Evolutionary conservation across 1,140 invertebrate genomes (phyloP).

Genomic region (Idris sp.): DNA sequence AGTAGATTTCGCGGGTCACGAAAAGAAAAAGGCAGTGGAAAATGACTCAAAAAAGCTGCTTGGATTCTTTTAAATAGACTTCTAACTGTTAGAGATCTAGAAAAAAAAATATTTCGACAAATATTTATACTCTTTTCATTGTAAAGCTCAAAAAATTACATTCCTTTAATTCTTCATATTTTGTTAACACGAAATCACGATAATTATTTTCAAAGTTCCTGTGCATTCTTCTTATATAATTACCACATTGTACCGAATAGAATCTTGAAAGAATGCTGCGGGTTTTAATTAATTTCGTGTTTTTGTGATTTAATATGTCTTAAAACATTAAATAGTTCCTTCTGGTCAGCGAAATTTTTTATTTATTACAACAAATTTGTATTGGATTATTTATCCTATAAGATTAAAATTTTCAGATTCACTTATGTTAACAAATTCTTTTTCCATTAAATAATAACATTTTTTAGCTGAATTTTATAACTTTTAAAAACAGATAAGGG

Average conservation of each 20-base stretch:
- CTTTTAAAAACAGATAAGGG: too few species aligned
- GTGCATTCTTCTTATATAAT: slow-evolving; percentile 15
- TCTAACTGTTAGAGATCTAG: slow-evolving; percentile 59
- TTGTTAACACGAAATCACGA: slow-evolving; percentile 36
- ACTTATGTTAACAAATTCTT: too few species aligned
- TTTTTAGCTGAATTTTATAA: too few species aligned
- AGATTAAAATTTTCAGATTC: too few species aligned
- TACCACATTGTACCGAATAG: slow-evolving; percentile 8
- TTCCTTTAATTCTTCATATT: slow-evolving; percentile 28
- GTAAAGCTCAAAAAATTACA: slow-evolving; percentile 32
- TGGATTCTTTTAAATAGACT: slow-evolving; percentile 54
- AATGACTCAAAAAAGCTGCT: slow-evolving; percentile 28
- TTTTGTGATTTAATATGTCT: slow-evolving; percentile 11
- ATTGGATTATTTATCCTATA: too few species aligned
- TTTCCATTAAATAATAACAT: too few species aligned
- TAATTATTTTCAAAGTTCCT: slow-evolving; percentile 26
- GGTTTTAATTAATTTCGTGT: slow-evolving; percentile 10
- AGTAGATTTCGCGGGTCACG: slow-evolving; percentile 14
- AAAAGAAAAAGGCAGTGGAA: slow-evolving; percentile 12
- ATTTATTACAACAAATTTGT: too few species aligned
- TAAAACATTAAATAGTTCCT: too few species aligned
- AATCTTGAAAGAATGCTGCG: slow-evolving; percentile 22
- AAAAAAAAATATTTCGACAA: too few species aligned
- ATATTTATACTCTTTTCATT: slow-evolving; percentile 45
- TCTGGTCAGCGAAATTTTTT: too few species aligned